These are phyloP conservation scores for Acanthochromis polyacanthus DNA, from an alignment of 2,113 vertebrate genomes.

Conservation along the genomic window DNA sequence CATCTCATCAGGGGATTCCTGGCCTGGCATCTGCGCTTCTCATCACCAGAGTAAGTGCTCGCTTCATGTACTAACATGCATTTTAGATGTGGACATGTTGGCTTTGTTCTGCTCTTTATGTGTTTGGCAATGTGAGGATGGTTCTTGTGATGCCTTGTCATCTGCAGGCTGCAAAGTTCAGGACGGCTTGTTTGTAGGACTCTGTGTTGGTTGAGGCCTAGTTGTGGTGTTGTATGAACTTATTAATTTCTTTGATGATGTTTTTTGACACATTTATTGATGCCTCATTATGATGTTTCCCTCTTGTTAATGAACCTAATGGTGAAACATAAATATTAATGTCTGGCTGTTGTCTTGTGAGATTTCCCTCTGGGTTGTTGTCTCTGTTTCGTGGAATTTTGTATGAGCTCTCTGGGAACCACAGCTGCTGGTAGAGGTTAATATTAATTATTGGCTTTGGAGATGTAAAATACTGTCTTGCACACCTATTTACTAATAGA, in stretches of 20 bases:
- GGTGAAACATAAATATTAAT: constrained; percentile 27
- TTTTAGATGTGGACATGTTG: background rate
- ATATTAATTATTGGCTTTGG: constrained; percentile 4
- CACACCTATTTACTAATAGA: background rate
- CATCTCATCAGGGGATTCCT: background rate
- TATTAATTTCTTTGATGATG: background rate
- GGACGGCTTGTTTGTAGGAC: background rate
- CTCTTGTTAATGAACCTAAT: constrained; percentile 23
- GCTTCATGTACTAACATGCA: background rate
- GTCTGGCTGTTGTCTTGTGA: constrained; percentile 6
- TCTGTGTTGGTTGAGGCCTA: too few species aligned
- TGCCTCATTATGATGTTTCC: background rate
- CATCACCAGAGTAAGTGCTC: background rate
- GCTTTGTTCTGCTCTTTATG: background rate
- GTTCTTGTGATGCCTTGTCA: background rate
- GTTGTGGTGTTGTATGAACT: background rate
- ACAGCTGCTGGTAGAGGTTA: constrained; percentile 4
- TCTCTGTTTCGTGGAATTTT: constrained; percentile 16
- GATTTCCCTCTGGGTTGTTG: constrained; percentile 19
- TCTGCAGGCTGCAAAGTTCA: background rate
- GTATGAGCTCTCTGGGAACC: background rate
- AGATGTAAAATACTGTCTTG: constrained; percentile 18
- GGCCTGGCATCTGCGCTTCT: too few species aligned
- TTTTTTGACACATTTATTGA: constrained; percentile 4
- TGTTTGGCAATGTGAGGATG: background rate